Evolutionary conservation across 2,113 vertebrate species (phyloP).

Genomic region (Lota lota): DNA sequence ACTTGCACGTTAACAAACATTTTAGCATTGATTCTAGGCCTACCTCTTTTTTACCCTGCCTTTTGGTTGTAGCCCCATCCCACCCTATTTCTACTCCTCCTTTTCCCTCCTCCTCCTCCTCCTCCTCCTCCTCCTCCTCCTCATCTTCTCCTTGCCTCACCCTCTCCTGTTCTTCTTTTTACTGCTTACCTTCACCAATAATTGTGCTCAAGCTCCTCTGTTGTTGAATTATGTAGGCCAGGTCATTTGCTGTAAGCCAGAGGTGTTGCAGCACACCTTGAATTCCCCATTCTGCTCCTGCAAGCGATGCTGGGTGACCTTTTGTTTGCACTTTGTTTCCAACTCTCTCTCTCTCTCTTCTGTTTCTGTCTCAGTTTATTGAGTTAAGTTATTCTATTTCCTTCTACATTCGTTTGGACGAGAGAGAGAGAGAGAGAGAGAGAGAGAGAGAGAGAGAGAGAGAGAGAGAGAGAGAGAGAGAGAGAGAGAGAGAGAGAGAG

Average conservation of each 20-base stretch:
- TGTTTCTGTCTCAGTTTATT: background rate
- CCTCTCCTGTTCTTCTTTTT: background rate
- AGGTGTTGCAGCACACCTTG: background rate
- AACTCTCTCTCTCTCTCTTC: conserved; percentile 13
- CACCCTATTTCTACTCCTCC: no score
- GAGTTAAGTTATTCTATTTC: no score
- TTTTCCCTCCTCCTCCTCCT: no score
- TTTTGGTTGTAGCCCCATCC: no score
- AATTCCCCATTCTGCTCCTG: background rate
- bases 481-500: no score
- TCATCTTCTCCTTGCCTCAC: background rate
- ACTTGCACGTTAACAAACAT: no score
- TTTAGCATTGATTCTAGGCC: no score
- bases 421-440: no score
- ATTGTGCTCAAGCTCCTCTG: background rate
- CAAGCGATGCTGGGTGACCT: background rate
- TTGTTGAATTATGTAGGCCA: background rate
- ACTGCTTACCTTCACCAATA: conserved; percentile 1
- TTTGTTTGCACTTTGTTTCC: background rate
- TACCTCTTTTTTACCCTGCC: no score
- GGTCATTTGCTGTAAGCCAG: background rate
- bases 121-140: background rate
- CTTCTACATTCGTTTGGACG: no score
- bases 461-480: no score
- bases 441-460: no score